Base-by-base conservation (phyloP, 2,797 vertebrate species). In the Ataeniobius toweri region DNA sequence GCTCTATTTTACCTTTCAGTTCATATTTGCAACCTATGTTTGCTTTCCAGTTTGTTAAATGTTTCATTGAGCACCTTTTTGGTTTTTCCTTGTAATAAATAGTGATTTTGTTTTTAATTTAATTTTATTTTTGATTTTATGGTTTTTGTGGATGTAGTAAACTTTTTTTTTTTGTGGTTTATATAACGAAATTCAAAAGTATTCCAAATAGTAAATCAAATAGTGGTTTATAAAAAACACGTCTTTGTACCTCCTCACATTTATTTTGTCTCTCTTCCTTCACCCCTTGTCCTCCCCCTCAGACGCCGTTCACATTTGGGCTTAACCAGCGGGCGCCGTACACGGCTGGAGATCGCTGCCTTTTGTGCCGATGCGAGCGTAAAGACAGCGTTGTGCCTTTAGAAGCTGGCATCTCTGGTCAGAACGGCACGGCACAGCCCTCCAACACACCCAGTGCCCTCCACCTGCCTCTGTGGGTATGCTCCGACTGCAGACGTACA, bases 291-390 rank as follows among this genome's bases (percentile, higher is more conserved):
- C 70, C 68, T 36, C 36, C 46, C 68, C 90, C 84, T 41, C 89
- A 99, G 98, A 97, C 97, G 59, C 98, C 98, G 0, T 99, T 99
- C 94, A 99, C 97, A 20, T 99, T 99, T 79, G 98, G 98, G 90
- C 92, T 99, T 93, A 98, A 97, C 90, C 98, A 99, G 86, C 96
- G 97, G 88, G 96, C 97, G 18, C 96, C 98, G 0, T 98, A 98
- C 89, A 97, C 98, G 10, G 96, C 97, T 0, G 97, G 98, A 8
- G 98, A 99, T 89, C 97, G 96, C 87, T 99, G 98, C 93, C 96
- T 99, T 83, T 95, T 99, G 74, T 99, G 98, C 91, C 95, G 98
- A 88, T 97, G 97, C 65, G 97, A 99, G 90, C 96, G 98, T 1
- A 99, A 98, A 91, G 97, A 99, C 92, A 78, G 93, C 59, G 84